Base-by-base conservation (phyloP, 2,888 invertebrate genomes). In the Kuschelorhynchus macadamiae region DNA sequence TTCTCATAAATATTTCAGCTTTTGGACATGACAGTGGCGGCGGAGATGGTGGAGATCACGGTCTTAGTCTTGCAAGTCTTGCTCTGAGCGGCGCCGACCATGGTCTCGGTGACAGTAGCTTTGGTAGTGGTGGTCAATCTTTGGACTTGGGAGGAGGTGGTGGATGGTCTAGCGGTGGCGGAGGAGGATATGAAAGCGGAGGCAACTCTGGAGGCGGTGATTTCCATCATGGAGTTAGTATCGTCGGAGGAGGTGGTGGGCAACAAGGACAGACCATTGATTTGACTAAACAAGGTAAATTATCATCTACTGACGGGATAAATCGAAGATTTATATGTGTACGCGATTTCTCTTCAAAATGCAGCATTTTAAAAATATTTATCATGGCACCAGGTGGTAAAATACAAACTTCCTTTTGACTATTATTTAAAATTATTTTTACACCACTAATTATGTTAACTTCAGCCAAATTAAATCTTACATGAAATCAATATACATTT, bases 141-240 rank as follows among this genome's bases (percentile, higher is more conserved):
- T 46, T 74, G 18, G 60, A 63, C 17, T 42, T 56, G 14, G 63
- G 67, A 16, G 57, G 66, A 4, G 49, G 70, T 9, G 62, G 67
- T 42, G 62, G 57, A 32, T 56, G 55, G 33, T 5, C 39, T 14
- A 36, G 67, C 41, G 62, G 59, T 8, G 67, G 53, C 36, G 66
- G 71, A 8, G 73, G 70, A 12, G 60, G 66, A 14, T 25, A 16
- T 9, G 66, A 49, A 11, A 60, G 69, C 3, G 59, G 67, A 30
- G 64, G 75, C 41, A 70, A 70, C 30, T 72, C 71, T 46, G 69
- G 69, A 1, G 75, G 74, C 9, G 77, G 77, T 17, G 77, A 77
- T 39, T 77, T 73, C 69, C 77, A 76, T 63, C 77, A 76, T 57
- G 77, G 77, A 12, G 76, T 77, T 18, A 77, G 77, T 64, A 68